Conservation (phyloP, 2,888 invertebrate genomes). For the Ectropis crepuscularia region DNA sequence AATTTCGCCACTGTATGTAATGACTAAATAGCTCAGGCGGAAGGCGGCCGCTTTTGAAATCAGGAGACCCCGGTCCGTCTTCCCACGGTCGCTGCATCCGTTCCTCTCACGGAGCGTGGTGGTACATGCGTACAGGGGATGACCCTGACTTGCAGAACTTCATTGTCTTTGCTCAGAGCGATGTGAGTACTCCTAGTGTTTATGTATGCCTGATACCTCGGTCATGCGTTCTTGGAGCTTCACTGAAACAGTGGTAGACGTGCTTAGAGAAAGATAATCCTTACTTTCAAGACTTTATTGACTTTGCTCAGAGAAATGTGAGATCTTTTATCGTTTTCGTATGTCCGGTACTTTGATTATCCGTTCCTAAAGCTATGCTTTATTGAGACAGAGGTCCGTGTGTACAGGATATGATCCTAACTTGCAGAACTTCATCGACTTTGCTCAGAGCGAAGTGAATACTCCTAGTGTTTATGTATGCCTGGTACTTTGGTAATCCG, state of each 20-base stretch:
- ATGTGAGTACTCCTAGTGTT: constrained; percentile 82
- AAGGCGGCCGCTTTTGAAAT: no score
- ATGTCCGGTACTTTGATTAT: constrained; percentile 19
- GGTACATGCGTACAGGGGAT: constrained; percentile 95
- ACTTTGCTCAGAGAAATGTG: no score
- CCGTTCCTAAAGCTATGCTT: constrained; percentile 93
- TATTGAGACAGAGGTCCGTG: constrained; percentile 87
- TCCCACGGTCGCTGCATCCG: constrained; percentile 94
- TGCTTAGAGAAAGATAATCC: no score
- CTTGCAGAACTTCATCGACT: constrained; percentile 96
- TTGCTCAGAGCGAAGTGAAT: constrained; percentile 86
- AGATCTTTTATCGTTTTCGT: no score
- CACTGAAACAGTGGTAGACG: no score
- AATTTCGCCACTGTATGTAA: no score
- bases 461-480: neutral
- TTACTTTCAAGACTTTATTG: neutral
- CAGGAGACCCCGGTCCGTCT: no score
- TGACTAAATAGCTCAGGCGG: no score
- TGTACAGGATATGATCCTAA: constrained; percentile 97
- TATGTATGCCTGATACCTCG: constrained; percentile 4
- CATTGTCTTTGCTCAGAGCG: constrained; percentile 97
- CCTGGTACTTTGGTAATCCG: constrained; percentile 5
- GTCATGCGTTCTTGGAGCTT: neutral
- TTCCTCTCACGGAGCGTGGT: constrained; percentile 94
- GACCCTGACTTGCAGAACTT: constrained; percentile 97